phyloP scores from a whole-genome alignment of 2,113 vertebrate species.

The Pipra filicauda region DNA sequence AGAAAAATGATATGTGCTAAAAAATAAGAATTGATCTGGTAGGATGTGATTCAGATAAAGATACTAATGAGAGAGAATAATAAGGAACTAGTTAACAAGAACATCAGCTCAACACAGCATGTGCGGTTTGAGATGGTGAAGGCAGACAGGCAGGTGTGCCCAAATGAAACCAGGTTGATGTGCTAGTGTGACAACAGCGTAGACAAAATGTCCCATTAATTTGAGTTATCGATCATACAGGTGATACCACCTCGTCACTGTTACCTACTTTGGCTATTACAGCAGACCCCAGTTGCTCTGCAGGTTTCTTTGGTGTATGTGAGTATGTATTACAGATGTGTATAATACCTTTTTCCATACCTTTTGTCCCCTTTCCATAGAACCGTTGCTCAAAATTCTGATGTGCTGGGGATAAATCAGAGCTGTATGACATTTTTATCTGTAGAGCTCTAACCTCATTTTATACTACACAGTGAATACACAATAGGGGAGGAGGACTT shows the following conservation, averaged over 20 bases:
- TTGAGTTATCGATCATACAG: neutral
- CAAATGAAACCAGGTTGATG: rapidly evolving
- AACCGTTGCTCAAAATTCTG: neutral
- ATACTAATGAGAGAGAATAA: neutral
- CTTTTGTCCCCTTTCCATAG: rapidly evolving
- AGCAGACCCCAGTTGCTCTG: neutral
- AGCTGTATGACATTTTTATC: neutral
- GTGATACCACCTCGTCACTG: rapidly evolving
- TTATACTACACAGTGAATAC: neutral
- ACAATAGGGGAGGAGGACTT: neutral
- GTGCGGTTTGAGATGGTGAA: neutral
- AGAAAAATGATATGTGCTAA: rapidly evolving
- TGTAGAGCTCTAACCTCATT: neutral
- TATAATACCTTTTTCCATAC: neutral
- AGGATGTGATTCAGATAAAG: neutral
- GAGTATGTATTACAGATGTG: neutral
- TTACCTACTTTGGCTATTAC: neutral
- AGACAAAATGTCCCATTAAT: rapidly evolving
- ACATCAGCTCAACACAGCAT: neutral
- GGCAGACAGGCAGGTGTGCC: neutral
- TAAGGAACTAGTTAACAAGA: neutral
- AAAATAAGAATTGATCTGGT: neutral
- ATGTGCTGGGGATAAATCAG: neutral
- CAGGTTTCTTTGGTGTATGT: neutral
- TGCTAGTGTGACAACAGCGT: neutral